Evolutionary conservation across 2,888 invertebrate species (phyloP).

Genomic region (Eubasilissa splendida): DNA sequence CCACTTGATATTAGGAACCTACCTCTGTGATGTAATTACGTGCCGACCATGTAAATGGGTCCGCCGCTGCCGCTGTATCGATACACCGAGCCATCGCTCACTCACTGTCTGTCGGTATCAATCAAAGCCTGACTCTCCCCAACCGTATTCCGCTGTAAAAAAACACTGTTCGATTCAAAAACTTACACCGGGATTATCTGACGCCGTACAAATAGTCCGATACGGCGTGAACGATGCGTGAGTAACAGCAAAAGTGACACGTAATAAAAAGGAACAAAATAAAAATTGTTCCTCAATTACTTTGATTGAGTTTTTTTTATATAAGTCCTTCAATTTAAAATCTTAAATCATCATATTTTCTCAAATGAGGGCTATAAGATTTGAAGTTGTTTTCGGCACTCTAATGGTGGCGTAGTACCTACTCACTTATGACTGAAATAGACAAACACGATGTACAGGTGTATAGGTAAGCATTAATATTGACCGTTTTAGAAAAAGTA

Average conservation of each 20-base stretch:
- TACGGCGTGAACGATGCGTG: background rate
- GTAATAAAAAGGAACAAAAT: no score
- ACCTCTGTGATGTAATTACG: slow-evolving; percentile 22
- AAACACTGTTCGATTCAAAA: slow-evolving; percentile 27
- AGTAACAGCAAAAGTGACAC: background rate
- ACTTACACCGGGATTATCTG: slow-evolving; percentile 33
- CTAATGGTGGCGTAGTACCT: slow-evolving; percentile 19
- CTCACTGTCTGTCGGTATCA: slow-evolving; percentile 52
- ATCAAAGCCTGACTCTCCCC: slow-evolving; percentile 45
- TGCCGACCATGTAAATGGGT: slow-evolving; percentile 21
- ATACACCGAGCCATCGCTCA: slow-evolving; percentile 46
- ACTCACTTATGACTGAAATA: no score
- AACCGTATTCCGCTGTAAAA: slow-evolving; percentile 32
- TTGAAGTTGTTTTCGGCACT: slow-evolving; percentile 1
- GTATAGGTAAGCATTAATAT: no score
- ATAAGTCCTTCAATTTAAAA: no score
- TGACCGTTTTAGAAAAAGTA: no score
- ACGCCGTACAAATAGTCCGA: slow-evolving; percentile 4
- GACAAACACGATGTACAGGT: no score
- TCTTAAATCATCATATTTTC: no score
- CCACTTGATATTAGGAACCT: no score
- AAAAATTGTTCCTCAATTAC: no score
- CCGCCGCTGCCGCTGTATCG: slow-evolving; percentile 25
- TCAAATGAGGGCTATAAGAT: background rate
- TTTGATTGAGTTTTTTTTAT: no score